Percentiles rank a stretch among this genome's conserved stretches.
phyloP scores from a whole-genome alignment of 2,888 invertebrate genomes.

The Molorchus minor region DNA sequence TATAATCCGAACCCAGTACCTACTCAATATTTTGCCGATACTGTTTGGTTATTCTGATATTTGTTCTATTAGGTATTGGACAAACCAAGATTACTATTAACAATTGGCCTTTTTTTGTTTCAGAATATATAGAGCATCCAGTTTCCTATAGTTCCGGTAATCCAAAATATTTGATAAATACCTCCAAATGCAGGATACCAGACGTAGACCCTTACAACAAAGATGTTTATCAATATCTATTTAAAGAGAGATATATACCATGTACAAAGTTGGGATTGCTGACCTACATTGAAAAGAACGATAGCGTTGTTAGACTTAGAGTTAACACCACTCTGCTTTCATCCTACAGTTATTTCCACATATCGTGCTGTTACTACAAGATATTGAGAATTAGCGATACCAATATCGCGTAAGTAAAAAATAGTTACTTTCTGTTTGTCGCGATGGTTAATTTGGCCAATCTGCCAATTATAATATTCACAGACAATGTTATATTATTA shows the following conservation, averaged over 20 bases:
- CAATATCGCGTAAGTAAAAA: slow-evolving; percentile 44
- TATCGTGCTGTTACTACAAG: slow-evolving; percentile 53
- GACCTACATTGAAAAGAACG: slow-evolving; percentile 45
- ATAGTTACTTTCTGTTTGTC: neutral
- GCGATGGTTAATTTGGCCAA: neutral
- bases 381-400: slow-evolving; percentile 48
- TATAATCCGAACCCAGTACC: no score
- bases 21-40: no score
- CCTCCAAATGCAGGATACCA: slow-evolving; percentile 50
- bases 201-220: slow-evolving; percentile 48
- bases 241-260: slow-evolving; percentile 41
- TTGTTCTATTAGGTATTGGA: no score
- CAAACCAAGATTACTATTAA: neutral
- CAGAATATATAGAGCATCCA: slow-evolving; percentile 7
- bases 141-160: neutral
- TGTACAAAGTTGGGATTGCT: slow-evolving; percentile 47
- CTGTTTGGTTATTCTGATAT: no score
- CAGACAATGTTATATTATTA: no score
- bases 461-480: no score
- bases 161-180: slow-evolving; percentile 47
- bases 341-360: slow-evolving; percentile 46
- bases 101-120: slow-evolving; percentile 14
- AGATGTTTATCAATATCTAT: slow-evolving; percentile 46
- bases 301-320: slow-evolving; percentile 38
- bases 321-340: slow-evolving; percentile 43